phyloP scores from a whole-genome alignment of 2,888 invertebrate genomes.

The Fragum fragum region DNA sequence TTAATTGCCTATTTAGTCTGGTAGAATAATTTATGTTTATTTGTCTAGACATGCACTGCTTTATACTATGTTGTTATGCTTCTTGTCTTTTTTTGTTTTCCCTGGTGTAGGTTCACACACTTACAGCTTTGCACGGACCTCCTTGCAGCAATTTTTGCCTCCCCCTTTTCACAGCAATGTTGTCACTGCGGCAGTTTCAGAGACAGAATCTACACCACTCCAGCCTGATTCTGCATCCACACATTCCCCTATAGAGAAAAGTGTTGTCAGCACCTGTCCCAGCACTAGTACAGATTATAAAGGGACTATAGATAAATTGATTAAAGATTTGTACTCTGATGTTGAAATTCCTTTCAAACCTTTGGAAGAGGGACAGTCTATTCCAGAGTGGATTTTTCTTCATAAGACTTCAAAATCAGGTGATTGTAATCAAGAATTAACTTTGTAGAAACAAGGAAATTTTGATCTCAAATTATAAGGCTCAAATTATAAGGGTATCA shows the following conservation, averaged over 20 bases:
- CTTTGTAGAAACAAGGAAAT: too few species aligned
- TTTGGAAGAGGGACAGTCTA: conserved; percentile 30
- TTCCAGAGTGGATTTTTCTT: conserved; percentile 62
- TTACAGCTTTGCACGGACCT: conserved; percentile 34
- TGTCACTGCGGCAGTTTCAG: neutral
- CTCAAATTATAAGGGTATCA: too few species aligned
- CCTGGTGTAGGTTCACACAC: conserved; percentile 55
- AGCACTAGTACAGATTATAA: conserved; percentile 33
- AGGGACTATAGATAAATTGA: conserved; percentile 52
- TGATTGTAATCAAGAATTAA: neutral
- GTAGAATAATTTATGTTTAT: too few species aligned
- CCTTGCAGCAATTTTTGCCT: conserved; percentile 37
- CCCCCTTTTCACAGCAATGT: conserved; percentile 43
- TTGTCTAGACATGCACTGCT: too few species aligned
- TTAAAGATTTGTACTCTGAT: conserved; percentile 67
- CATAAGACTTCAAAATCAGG: conserved; percentile 36
- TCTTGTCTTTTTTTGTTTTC: conserved; percentile 26
- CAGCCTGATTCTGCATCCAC: conserved; percentile 7
- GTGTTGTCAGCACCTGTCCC: neutral
- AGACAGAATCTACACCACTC: neutral
- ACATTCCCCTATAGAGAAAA: conserved; percentile 5
- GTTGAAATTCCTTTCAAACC: conserved; percentile 62
- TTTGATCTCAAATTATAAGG: too few species aligned
- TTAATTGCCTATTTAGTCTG: too few species aligned
- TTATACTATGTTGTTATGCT: neutral